phyloP scores from a whole-genome alignment of 2,888 invertebrate genomes.

The Brachypalpus laphriformis region DNA sequence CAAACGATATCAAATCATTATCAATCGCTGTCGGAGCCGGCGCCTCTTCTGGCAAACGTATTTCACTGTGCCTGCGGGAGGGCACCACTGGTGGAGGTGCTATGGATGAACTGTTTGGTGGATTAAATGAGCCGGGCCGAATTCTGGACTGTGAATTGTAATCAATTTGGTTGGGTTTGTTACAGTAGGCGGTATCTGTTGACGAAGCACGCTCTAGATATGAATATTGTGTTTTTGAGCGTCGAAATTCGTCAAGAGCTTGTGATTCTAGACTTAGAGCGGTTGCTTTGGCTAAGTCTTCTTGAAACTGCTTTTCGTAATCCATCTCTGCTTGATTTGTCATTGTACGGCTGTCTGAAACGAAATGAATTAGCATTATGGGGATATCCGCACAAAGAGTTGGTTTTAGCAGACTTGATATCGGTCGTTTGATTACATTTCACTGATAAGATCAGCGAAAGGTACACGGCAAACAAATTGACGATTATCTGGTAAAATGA shows the following conservation, averaged over 20 bases:
- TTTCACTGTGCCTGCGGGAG: conserved; percentile 75
- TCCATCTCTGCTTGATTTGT: conserved; percentile 84
- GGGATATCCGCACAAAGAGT: not conserved
- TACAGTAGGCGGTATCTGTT: conserved; percentile 24
- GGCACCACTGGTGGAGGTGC: conserved; percentile 83
- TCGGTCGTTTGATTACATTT: not conserved
- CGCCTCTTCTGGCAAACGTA: conserved; percentile 66
- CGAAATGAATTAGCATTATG: not conserved
- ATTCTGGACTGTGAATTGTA: conserved; percentile 80
- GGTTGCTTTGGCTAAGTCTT: conserved; percentile 93
- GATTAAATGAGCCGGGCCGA: conserved; percentile 84
- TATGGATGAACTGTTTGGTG: conserved; percentile 80
- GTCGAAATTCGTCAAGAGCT: conserved; percentile 91
- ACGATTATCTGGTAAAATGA: not conserved
- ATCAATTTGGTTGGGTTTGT: conserved; percentile 34
- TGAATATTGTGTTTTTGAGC: conserved; percentile 84
- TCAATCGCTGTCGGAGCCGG: conserved; percentile 76
- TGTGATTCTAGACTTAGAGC: conserved; percentile 93
- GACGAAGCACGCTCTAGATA: conserved; percentile 45
- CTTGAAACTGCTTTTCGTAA: conserved; percentile 92
- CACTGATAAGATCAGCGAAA: conserved; percentile 4
- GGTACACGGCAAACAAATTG: not conserved
- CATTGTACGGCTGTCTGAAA: conserved; percentile 76
- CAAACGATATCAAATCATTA: conserved; percentile 88
- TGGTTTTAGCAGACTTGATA: not conserved